Conservation (phyloP, 2,113 vertebrate genomes). For the Semnornis frantzii region DNA sequence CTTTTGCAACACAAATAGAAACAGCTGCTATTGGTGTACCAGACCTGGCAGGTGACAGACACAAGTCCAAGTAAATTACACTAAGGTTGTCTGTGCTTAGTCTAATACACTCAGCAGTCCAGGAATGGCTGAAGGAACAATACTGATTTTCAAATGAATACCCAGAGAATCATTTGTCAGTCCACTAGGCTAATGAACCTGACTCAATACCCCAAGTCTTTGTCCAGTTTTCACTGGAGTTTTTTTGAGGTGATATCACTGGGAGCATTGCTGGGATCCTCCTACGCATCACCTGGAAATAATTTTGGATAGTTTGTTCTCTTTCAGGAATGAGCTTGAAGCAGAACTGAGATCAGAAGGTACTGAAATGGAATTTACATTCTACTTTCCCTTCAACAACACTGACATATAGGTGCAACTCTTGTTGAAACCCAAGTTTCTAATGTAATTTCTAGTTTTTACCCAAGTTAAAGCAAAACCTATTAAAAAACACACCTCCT, state of each 20-base stretch:
- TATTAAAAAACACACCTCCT: not conserved
- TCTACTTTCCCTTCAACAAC: not conserved
- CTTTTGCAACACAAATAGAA: not conserved
- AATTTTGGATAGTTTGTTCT: not conserved
- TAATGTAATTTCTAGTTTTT: not conserved
- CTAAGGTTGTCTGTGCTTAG: not conserved
- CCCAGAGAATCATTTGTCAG: not conserved
- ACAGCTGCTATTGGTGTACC: not conserved
- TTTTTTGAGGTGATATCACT: not conserved
- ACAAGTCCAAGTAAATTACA: not conserved
- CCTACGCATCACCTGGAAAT: not conserved
- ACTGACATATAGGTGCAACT: not conserved
- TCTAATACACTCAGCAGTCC: not conserved
- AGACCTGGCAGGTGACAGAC: not conserved
- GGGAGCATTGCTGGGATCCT: not conserved
- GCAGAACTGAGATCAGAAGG: not conserved
- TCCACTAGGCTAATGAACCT: not conserved
- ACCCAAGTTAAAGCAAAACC: not conserved
- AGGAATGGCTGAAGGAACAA: not conserved
- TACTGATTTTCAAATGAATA: not conserved
- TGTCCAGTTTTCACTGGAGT: not conserved
- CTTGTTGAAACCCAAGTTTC: not conserved
- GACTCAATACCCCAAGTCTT: not conserved
- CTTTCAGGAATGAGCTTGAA: not conserved
- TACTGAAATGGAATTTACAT: not conserved